Conservation (phyloP, 2,797 vertebrate genomes). For the Ambastaia sidthimunki region DNA sequence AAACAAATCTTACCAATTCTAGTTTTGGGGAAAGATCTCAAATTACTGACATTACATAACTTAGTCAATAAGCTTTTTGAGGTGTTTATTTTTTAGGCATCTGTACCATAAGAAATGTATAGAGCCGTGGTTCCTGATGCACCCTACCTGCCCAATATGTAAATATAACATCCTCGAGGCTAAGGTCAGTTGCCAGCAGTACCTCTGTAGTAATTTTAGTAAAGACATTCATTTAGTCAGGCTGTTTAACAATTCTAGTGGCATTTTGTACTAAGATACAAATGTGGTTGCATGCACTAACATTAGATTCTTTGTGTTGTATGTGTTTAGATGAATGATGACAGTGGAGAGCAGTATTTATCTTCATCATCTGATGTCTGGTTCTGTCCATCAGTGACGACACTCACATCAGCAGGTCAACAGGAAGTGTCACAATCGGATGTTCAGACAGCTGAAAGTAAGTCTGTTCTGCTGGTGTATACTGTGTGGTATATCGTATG, state of each 20-base stretch:
- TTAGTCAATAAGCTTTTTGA: neutral
- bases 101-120: conserved; percentile 93
- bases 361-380: conserved; percentile 69
- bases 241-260: neutral
- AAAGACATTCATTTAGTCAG: neutral
- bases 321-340: neutral
- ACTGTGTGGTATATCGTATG: too few species aligned
- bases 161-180: conserved; percentile 93
- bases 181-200: conserved; percentile 70
- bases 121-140: conserved; percentile 93
- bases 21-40: neutral
- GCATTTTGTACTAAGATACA: neutral
- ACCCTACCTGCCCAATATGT: conserved; percentile 94
- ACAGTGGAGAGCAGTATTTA: neutral
- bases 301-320: neutral
- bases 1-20: neutral
- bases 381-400: conserved; percentile 61
- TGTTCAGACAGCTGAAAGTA: conserved; percentile 26
- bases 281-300: neutral
- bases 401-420: conserved; percentile 64
- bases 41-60: neutral
- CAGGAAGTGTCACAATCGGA: conserved; percentile 1
- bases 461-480: neutral
- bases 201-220: neutral
- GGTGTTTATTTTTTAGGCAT: conserved; percentile 74